Evolutionary conservation across 64 coral and sea anemone genomes (phyloP), one percentile per base, ranked within the genome.

Genomic region (Stylophora pistillata): DNA sequence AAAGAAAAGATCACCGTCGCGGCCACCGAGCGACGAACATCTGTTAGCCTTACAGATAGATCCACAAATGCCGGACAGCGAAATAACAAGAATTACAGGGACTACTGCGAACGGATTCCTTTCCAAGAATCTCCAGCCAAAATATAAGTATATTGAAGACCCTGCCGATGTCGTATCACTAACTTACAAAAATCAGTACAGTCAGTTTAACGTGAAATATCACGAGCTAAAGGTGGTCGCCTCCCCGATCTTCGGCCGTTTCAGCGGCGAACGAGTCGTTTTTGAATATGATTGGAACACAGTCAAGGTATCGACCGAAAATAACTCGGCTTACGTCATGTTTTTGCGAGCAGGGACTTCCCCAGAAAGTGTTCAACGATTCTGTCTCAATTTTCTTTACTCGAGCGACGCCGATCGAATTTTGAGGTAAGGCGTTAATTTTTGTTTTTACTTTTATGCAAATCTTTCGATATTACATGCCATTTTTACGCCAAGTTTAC

Each of bases 101-200:
- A 91, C 78, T 13, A 91, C 79, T 4, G 89, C 65, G 16, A 47
- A 71, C 47, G 89, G 69, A 57, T 91, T 75, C 28, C 33, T 91
- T 4, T 75, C n/a, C 4, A 59, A 58, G 74, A 84, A 73, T 58
- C 79, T 79, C 0, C 12, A 30, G 9, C 79, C 89, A 18, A 91
- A 91, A 70, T 91, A 61, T 37, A 91, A 91, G 30, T 91, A 91
- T 56, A 91, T 91, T 34, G 77, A 91, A 65, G 89, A 91, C 73
- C 89, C 89, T 2, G 78, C 89, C 18, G 89, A 91, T 15, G 69
- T 84, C 21, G 89, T 91, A 5, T 80, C 72, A 31, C 30, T 60
- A 54, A 91, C 78, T 25, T 82, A 91, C 79, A 91, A 84, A 71
- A 83, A 91, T 37, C 27, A 91, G 16, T 83, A 30, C 55, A 91